Conservation (phyloP, 2,888 invertebrate species). For the Limnephilus rhombicus region DNA sequence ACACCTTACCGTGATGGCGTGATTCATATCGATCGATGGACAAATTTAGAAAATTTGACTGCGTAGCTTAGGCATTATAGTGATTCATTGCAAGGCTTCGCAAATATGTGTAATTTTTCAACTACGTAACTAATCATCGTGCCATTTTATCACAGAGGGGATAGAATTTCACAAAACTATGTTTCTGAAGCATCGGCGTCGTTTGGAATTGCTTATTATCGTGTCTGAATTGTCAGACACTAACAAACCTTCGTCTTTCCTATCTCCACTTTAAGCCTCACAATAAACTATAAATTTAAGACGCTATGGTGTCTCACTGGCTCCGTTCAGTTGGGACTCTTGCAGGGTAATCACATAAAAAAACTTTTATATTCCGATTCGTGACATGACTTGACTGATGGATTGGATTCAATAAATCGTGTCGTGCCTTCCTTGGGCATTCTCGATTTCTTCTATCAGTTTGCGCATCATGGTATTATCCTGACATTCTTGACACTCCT, state of each 20-base stretch:
- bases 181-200: neutral
- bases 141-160: neutral
- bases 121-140: neutral
- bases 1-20: neutral
- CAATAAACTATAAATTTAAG: neutral
- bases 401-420: no score
- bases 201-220: neutral
- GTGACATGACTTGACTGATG: no score
- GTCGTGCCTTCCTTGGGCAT: neutral
- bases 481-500: neutral
- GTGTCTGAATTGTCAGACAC: neutral
- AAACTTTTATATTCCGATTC: neutral
- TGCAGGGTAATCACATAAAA: neutral
- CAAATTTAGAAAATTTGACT: neutral
- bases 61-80: neutral
- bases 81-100: neutral
- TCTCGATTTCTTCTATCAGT: neutral
- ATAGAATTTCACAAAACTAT: neutral
- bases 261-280: neutral
- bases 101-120: neutral
- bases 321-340: neutral
- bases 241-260: neutral
- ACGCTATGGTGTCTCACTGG: neutral
- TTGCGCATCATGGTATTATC: neutral
- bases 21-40: constrained; percentile 14